These are phyloP conservation scores for Lampris megalopsis DNA, from an alignment of 2,113 vertebrate genomes.

Conservation along the genomic window DNA sequence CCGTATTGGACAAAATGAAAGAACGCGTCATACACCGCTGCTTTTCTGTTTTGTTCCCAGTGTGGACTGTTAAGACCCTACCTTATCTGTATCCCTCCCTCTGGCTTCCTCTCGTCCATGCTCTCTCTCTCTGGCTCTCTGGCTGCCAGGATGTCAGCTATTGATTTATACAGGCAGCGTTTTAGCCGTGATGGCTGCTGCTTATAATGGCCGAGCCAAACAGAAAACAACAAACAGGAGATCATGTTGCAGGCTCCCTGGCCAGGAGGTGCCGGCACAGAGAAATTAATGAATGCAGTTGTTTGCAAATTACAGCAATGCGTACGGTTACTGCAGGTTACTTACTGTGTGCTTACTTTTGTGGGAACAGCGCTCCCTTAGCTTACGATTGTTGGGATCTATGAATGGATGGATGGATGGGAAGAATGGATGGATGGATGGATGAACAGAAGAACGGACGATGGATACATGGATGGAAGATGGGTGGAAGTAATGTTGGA, in stretches of 20 bases:
- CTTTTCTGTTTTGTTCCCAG: not conserved
- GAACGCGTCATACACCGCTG: not conserved
- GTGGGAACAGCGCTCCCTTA: not conserved
- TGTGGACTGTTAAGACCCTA: slow-evolving; percentile 7
- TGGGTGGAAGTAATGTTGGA: too few species aligned
- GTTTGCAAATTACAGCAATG: slow-evolving; percentile 40
- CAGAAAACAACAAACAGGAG: slow-evolving; percentile 79
- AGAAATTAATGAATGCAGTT: too few species aligned
- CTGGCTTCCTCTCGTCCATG: slow-evolving; percentile 21
- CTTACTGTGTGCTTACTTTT: slow-evolving; percentile 1
- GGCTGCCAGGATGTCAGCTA: slow-evolving; percentile 81
- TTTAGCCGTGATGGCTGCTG: slow-evolving; percentile 74
- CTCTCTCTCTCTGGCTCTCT: slow-evolving; percentile 48
- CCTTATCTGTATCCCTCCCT: slow-evolving; percentile 6
- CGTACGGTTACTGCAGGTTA: slow-evolving; percentile 8
- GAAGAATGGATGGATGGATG: not conserved
- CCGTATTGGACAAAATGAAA: too few species aligned
- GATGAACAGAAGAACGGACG: not conserved
- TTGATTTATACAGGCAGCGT: slow-evolving; percentile 78
- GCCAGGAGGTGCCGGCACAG: slow-evolving; percentile 22
- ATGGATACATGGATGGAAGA: too few species aligned
- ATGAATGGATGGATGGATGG: not conserved
- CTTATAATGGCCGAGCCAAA: slow-evolving; percentile 69
- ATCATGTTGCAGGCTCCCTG: slow-evolving; percentile 69
- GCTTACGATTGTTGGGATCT: not conserved